phyloP scores from a whole-genome alignment of 2,113 vertebrate genomes.

The Alethe castanea region DNA sequence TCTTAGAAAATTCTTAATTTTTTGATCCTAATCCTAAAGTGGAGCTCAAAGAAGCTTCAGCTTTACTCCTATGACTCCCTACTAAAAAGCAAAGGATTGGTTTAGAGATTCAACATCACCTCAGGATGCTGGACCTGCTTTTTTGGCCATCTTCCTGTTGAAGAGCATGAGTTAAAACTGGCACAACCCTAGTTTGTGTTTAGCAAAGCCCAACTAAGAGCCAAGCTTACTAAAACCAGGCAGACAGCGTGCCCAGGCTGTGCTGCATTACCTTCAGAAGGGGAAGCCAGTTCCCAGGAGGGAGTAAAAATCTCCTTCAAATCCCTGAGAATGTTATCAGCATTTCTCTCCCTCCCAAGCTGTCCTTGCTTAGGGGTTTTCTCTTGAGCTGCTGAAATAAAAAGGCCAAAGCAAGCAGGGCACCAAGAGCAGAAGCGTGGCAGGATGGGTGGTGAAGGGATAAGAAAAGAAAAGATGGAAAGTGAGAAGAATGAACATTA shows the following conservation, averaged over 20 bases:
- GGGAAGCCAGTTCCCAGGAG: slow-evolving; percentile 76
- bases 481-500: background rate
- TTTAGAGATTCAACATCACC: background rate
- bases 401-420: slow-evolving; percentile 53
- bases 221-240: slow-evolving; percentile 36
- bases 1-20: fast-evolving
- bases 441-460: background rate
- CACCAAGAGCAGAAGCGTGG: background rate
- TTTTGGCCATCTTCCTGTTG: background rate
- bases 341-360: slow-evolving; percentile 73
- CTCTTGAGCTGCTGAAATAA: slow-evolving; percentile 68
- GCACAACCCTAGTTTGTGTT: slow-evolving; percentile 44
- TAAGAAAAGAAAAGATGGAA: background rate
- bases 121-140: background rate
- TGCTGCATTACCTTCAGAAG: slow-evolving; percentile 75
- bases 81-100: background rate
- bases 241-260: slow-evolving; percentile 26
- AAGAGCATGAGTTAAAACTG: background rate
- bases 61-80: background rate
- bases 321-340: slow-evolving; percentile 78
- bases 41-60: background rate
- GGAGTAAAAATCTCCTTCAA: slow-evolving; percentile 81
- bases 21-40: background rate
- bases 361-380: slow-evolving; percentile 67
- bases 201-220: slow-evolving; percentile 48